phyloP scores from a whole-genome alignment of 2,113 vertebrate species.

The Dicerorhinus sumatrensis region DNA sequence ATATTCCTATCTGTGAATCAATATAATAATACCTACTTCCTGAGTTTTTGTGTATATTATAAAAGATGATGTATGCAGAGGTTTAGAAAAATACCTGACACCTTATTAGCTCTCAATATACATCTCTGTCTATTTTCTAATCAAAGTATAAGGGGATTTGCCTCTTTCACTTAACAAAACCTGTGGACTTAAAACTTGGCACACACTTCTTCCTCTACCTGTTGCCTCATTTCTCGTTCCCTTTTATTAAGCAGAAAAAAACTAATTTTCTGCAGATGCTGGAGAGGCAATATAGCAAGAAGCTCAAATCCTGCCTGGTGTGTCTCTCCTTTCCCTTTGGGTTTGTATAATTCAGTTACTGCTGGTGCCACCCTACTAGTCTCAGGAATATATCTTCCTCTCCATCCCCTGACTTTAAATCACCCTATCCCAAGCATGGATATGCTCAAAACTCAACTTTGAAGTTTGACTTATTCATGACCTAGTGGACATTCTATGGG shows the following conservation, averaged over 20 bases:
- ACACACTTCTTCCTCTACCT: background rate
- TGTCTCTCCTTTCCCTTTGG: background rate
- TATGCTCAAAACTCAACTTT: background rate
- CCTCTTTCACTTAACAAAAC: background rate
- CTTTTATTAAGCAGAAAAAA: constrained; percentile 4
- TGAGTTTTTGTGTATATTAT: background rate
- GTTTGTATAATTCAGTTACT: background rate
- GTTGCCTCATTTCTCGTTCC: background rate
- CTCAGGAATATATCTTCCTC: background rate
- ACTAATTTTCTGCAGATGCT: background rate
- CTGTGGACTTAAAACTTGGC: background rate
- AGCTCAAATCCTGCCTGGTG: background rate
- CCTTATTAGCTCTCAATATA: background rate
- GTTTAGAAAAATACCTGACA: background rate
- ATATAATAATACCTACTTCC: background rate
- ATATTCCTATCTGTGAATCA: background rate
- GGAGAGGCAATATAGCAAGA: background rate
- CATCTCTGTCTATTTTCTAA: background rate
- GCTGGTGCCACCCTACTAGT: background rate
- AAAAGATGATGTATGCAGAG: background rate
- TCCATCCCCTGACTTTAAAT: background rate
- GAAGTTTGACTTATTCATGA: background rate
- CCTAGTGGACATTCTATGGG: background rate
- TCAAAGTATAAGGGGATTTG: background rate
- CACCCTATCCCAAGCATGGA: background rate